Conservation (phyloP, 2,113 vertebrate genomes). For the Podarcis cretensis region DNA sequence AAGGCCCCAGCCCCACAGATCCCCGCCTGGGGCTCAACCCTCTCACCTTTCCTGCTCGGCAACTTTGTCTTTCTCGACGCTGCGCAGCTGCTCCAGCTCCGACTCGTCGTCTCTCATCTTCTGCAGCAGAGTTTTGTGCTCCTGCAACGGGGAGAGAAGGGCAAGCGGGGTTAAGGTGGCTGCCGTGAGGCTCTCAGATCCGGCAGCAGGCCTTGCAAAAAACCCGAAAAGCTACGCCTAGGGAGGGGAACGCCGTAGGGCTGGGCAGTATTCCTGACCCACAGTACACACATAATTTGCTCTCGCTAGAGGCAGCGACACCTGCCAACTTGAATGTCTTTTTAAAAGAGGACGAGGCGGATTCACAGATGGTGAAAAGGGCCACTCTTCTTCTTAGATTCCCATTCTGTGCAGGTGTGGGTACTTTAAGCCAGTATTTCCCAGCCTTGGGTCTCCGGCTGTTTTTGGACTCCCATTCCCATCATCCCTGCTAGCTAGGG, state of each 20-base stretch:
- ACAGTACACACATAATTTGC: no score
- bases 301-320: no score
- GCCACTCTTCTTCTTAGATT: no score
- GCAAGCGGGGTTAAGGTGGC: neutral
- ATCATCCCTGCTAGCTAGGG: no score
- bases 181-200: accelerated
- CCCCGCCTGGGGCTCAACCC: constrained; percentile 19
- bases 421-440: no score
- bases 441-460: no score
- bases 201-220: accelerated
- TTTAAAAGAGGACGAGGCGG: no score
- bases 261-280: no score
- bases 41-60: constrained; percentile 82
- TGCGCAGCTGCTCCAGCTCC: constrained; percentile 79
- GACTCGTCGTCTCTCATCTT: constrained; percentile 80
- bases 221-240: accelerated
- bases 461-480: no score
- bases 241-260: neutral
- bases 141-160: constrained; percentile 61
- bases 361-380: no score
- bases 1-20: constrained; percentile 27
- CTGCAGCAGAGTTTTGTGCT: constrained; percentile 81
- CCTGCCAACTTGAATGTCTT: no score
- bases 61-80: constrained; percentile 75
- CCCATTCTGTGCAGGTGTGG: no score